Conservation (phyloP, 2,113 vertebrate genomes). For the Apteryx owenii region DNA sequence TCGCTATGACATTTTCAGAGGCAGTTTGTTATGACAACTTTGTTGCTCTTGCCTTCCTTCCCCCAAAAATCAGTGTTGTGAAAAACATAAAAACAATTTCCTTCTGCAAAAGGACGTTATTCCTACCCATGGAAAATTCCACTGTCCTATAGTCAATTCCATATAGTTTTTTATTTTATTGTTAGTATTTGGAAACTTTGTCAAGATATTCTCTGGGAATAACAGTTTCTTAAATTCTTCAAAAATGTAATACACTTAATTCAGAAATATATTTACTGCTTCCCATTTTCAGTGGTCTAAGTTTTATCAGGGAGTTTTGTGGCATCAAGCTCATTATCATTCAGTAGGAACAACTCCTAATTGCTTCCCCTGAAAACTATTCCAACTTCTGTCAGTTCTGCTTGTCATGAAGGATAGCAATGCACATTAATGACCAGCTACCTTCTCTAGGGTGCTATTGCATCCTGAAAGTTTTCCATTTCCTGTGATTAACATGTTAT, state of each 20-base stretch:
- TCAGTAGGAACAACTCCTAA: conserved; percentile 3
- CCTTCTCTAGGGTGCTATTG: not conserved
- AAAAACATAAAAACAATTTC: not conserved
- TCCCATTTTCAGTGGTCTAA: not conserved
- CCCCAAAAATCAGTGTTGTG: not conserved
- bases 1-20: not conserved
- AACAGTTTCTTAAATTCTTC: not conserved
- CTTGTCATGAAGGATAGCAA: not conserved
- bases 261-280: not conserved
- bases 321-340: not conserved
- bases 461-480: not conserved
- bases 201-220: not conserved
- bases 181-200: not conserved
- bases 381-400: conserved; percentile 22
- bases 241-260: not conserved
- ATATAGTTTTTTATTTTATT: not conserved
- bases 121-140: not conserved
- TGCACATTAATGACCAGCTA: not conserved
- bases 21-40: not conserved
- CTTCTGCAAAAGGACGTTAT: not conserved
- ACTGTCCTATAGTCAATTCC: not conserved
- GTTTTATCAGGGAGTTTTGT: not conserved
- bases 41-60: not conserved
- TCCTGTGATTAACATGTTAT: not conserved
- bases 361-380: conserved; percentile 27